These are phyloP conservation scores for Nibea albiflora DNA, from an alignment of 2,113 vertebrate genomes.

Conservation along the genomic window DNA sequence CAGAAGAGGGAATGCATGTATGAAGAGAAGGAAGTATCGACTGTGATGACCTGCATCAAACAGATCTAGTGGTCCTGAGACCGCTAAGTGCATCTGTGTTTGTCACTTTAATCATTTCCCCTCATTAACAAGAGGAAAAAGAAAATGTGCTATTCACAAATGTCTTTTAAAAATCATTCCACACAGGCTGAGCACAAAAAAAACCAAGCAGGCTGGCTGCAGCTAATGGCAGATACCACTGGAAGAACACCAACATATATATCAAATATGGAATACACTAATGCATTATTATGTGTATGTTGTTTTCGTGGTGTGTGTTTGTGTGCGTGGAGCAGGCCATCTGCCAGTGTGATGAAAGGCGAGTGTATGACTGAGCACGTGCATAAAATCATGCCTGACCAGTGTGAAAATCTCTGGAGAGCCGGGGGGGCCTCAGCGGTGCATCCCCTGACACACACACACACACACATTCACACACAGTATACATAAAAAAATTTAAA, in stretches of 20 bases:
- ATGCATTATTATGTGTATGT: conserved; percentile 7
- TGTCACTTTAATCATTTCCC: not conserved
- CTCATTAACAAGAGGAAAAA: not conserved
- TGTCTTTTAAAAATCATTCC: not conserved
- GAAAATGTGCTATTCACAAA: not conserved
- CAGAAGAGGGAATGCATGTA: not conserved
- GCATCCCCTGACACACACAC: conserved; percentile 22
- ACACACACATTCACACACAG: conserved; percentile 12
- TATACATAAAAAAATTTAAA: not conserved
- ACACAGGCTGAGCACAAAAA: not conserved
- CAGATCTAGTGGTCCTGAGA: not conserved
- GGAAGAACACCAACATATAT: not conserved
- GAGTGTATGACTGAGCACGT: conserved; percentile 61
- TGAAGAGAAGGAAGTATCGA: not conserved
- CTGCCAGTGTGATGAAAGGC: conserved; percentile 53
- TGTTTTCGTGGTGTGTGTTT: conserved; percentile 11
- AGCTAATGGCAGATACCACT: not conserved
- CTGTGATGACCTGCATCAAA: not conserved
- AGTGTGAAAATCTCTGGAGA: conserved; percentile 63
- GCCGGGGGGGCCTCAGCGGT: conserved; percentile 42
- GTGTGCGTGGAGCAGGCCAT: conserved; percentile 42
- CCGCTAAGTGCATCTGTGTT: not conserved
- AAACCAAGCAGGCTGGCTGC: not conserved
- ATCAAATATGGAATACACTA: not conserved
- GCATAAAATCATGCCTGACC: conserved; percentile 56